Evolutionary conservation across 2,888 invertebrate genomes (phyloP).

Genomic region (Uloborus plumipes): DNA sequence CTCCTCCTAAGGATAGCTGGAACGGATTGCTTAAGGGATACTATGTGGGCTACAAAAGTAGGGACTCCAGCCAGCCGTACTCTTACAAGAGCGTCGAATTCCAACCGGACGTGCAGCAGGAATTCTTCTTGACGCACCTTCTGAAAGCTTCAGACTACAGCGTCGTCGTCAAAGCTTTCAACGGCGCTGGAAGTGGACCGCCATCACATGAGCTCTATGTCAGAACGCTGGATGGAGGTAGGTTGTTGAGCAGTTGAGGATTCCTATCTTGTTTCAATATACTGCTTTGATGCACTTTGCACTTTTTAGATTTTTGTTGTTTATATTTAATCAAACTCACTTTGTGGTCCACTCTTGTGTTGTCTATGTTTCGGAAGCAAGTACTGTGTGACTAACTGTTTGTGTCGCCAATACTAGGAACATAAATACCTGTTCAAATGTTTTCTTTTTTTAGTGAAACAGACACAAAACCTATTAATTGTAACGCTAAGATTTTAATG

Average conservation of each 20-base stretch:
- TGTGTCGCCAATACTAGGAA: no score
- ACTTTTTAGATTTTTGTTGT: not conserved
- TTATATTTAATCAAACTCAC: no score
- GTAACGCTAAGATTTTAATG: no score
- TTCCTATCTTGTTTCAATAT: not conserved
- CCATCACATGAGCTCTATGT: conserved; percentile 65
- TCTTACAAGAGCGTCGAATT: conserved; percentile 65
- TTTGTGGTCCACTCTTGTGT: no score
- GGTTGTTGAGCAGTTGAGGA: not conserved
- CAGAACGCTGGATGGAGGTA: conserved; percentile 62
- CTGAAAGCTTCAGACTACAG: conserved; percentile 62
- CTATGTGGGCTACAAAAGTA: conserved; percentile 61
- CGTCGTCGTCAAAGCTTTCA: conserved; percentile 64
- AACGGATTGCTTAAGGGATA: conserved; percentile 64
- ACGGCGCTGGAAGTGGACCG: conserved; percentile 63
- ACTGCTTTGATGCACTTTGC: not conserved
- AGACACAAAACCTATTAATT: no score
- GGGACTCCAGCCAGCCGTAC: conserved; percentile 63
- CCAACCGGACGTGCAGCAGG: conserved; percentile 43
- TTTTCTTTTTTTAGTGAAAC: no score
- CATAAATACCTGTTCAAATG: no score
- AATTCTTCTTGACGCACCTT: conserved; percentile 61
- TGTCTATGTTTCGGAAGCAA: no score
- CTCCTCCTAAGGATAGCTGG: conserved; percentile 65
- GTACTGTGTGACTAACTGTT: no score